Evolutionary conservation across 2,888 invertebrate genomes (phyloP).

Genomic region (Trichogramma dendrolimi): DNA sequence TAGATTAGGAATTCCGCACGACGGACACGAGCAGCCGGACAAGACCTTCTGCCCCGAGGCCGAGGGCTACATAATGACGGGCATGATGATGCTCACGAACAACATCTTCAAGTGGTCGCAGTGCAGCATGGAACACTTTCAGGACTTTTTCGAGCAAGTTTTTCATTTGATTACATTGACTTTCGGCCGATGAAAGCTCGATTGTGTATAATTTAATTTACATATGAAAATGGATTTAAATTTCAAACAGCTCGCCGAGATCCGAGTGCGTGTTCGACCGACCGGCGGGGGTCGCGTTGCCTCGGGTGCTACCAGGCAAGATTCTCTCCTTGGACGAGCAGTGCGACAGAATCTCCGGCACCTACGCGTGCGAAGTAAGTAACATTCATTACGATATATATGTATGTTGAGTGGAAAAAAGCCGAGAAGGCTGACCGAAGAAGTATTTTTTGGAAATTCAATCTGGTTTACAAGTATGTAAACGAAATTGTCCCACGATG

Average conservation of each 20-base stretch:
- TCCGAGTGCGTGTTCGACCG: conserved; percentile 85
- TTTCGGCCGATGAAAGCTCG: not conserved
- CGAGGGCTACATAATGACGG: conserved; percentile 40
- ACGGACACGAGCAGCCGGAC: conserved; percentile 30
- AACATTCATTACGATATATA: too few species aligned
- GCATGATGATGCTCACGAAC: conserved; percentile 28
- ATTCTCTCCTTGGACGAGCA: conserved; percentile 81
- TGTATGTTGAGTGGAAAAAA: too few species aligned
- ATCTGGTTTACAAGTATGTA: too few species aligned
- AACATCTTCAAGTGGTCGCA: conserved; percentile 42
- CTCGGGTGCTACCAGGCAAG: conserved; percentile 80
- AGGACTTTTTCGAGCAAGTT: conserved; percentile 37
- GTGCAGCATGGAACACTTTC: conserved; percentile 33
- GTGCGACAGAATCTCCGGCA: conserved; percentile 77
- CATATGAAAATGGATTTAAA: not conserved
- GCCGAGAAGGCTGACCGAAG: too few species aligned
- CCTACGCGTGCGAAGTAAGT: conserved; percentile 69
- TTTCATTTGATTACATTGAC: not conserved
- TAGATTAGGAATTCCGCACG: conserved; percentile 43
- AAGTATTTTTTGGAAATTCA: too few species aligned
- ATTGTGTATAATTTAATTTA: not conserved
- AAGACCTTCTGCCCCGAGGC: conserved; percentile 9
- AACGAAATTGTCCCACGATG: too few species aligned
- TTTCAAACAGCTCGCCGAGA: conserved; percentile 27
- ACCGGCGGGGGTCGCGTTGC: conserved; percentile 75